Percentiles rank a stretch among this genome's conserved stretches.
Evolutionary conservation across 2,888 invertebrate genomes (phyloP).

Genomic region (Plutella xylostella): DNA sequence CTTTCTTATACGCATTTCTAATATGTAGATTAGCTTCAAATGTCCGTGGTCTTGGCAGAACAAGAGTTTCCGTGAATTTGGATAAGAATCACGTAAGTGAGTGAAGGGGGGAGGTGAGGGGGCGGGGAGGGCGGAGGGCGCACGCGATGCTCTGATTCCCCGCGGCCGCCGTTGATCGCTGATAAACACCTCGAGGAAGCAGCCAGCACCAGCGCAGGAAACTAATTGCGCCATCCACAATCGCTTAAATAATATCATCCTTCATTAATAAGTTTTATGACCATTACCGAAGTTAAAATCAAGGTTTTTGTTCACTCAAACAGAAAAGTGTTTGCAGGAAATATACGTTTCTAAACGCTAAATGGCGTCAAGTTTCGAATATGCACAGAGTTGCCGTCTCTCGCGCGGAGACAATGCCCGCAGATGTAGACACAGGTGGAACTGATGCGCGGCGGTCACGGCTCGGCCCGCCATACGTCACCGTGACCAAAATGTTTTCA

Average conservation of each 20-base stretch:
- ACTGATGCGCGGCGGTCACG: constrained; percentile 28
- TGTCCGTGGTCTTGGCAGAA: too few relatives aligned
- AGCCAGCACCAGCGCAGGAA: constrained; percentile 15
- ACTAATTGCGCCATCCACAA: constrained; percentile 2
- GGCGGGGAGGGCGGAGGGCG: constrained; percentile 14
- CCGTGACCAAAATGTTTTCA: constrained; percentile 37
- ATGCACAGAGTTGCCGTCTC: not conserved
- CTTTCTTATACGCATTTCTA: too few relatives aligned
- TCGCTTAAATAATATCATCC: too few relatives aligned
- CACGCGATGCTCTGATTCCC: constrained; percentile 37
- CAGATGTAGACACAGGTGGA: constrained; percentile 15
- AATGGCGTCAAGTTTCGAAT: too few relatives aligned
- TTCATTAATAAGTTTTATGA: too few relatives aligned
- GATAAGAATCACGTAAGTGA: too few relatives aligned
- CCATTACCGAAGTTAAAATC: too few relatives aligned
- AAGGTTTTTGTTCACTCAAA: too few relatives aligned
- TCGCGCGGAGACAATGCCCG: not conserved
- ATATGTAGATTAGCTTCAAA: too few relatives aligned
- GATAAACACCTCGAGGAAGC: constrained; percentile 29
- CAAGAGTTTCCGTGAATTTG: too few relatives aligned
- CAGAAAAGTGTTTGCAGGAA: too few relatives aligned
- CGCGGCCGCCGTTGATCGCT: constrained; percentile 15
- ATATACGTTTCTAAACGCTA: too few relatives aligned
- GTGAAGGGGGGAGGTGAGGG: constrained; percentile 2
- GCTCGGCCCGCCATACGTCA: constrained; percentile 34